phyloP scores from a whole-genome alignment of 2,797 vertebrate species.

The Sebastolobus altivelis region DNA sequence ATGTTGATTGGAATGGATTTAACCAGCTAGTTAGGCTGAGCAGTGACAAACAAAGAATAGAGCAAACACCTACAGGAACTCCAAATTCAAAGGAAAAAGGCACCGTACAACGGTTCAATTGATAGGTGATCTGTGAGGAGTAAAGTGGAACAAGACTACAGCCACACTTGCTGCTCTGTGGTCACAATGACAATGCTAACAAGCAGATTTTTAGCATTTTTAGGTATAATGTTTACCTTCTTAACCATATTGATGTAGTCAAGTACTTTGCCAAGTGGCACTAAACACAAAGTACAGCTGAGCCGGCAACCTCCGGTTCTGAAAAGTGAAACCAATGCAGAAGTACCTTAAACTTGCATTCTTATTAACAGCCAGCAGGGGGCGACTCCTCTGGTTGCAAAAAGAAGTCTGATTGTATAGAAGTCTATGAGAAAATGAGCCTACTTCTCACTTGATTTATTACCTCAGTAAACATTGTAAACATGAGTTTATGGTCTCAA shows the following conservation, averaged over 20 bases:
- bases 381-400: too few relatives aligned
- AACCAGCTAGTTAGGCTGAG: not conserved
- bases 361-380: too few relatives aligned
- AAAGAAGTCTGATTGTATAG: too few relatives aligned
- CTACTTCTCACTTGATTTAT: too few relatives aligned
- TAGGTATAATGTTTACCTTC: accelerated
- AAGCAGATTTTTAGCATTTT: not conserved
- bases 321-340: too few relatives aligned
- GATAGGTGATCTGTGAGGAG: not conserved
- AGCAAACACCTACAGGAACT: not conserved
- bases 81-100: not conserved
- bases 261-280: not conserved
- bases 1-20: not conserved
- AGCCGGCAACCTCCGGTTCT: too few relatives aligned
- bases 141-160: not conserved
- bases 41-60: not conserved
- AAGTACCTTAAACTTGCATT: too few relatives aligned
- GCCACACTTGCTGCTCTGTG: not conserved
- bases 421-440: too few relatives aligned
- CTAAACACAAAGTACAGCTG: not conserved
- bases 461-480: too few relatives aligned
- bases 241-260: not conserved
- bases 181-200: too few relatives aligned
- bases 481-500: too few relatives aligned
- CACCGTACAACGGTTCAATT: not conserved